These are phyloP conservation scores for Stenopsyche tienmushanensis DNA, from an alignment of 1,140 invertebrate genomes.

Conservation along the genomic window DNA sequence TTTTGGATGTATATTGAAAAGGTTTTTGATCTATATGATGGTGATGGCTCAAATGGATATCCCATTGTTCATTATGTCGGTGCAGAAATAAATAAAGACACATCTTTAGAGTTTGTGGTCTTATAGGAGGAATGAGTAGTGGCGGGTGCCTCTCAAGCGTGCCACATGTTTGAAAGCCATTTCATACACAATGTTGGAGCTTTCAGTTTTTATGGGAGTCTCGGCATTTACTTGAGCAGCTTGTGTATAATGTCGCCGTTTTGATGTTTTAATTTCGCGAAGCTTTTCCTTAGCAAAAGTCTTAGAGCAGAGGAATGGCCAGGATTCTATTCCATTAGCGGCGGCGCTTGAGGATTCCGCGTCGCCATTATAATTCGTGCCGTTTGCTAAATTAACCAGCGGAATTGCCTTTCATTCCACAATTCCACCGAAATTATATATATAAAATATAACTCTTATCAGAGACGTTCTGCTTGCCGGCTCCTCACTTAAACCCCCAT, in stretches of 20 bases:
- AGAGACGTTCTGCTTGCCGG: too few species aligned
- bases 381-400: constrained; percentile 29
- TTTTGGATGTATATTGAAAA: too few species aligned
- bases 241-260: constrained; percentile 31
- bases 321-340: constrained; percentile 28
- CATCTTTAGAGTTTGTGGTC: too few species aligned
- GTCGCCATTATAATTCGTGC: constrained; percentile 28
- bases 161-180: not conserved
- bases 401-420: constrained; percentile 10
- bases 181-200: not conserved
- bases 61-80: not conserved
- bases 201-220: constrained; percentile 12
- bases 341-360: constrained; percentile 26
- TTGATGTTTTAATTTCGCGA: constrained; percentile 41
- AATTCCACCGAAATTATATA: not conserved
- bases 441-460: too few species aligned
- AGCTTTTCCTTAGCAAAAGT: constrained; percentile 28
- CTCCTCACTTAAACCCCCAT: too few species aligned
- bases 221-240: constrained; percentile 9
- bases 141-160: not conserved
- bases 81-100: constrained; percentile 1
- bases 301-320: constrained; percentile 20
- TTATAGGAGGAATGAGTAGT: too few species aligned
- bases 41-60: too few species aligned
- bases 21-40: too few species aligned